phyloP scores from a whole-genome alignment of 2,888 invertebrate species.

The Neoascia interrupta region DNA sequence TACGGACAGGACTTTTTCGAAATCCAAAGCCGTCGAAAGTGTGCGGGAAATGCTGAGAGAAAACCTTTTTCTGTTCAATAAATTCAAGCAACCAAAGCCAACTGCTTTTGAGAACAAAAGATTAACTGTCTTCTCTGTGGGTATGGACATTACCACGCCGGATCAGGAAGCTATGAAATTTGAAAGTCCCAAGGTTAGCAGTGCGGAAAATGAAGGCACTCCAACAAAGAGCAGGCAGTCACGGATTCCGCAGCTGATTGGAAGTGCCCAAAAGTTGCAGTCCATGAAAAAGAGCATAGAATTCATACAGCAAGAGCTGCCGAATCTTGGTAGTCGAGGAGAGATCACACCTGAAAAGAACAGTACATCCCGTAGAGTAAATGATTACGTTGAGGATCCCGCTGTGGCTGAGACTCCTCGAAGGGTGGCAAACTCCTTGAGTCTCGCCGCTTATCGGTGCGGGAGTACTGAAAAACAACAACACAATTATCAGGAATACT shows the following conservation, averaged over 20 bases:
- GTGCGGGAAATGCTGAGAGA: slow-evolving; percentile 38
- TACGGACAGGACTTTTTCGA: not conserved
- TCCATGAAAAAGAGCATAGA: slow-evolving; percentile 51
- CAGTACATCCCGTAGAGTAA: too few species aligned
- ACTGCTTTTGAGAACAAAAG: not conserved
- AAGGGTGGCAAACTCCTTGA: not conserved
- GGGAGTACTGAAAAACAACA: not conserved
- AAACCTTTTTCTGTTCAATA: slow-evolving; percentile 32
- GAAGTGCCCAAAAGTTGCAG: slow-evolving; percentile 49
- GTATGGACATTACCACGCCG: slow-evolving; percentile 25
- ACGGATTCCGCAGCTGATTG: slow-evolving; percentile 56
- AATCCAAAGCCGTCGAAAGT: slow-evolving; percentile 16
- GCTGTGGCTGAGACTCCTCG: not conserved
- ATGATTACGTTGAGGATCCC: not conserved
- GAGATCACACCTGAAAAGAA: too few species aligned
- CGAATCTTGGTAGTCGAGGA: slow-evolving; percentile 14
- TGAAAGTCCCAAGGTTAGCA: not conserved
- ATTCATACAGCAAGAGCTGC: slow-evolving; percentile 41
- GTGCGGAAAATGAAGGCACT: slow-evolving; percentile 17
- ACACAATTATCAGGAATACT: slow-evolving; percentile 2
- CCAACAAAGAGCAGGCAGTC: slow-evolving; percentile 40
- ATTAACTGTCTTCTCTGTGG: slow-evolving; percentile 10
- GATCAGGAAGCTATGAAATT: slow-evolving; percentile 9
- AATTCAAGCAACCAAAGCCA: slow-evolving; percentile 13
- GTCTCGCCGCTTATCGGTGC: not conserved